Conservation (phyloP, 2,113 vertebrate species). For the Rhabdomys dilectus region DNA sequence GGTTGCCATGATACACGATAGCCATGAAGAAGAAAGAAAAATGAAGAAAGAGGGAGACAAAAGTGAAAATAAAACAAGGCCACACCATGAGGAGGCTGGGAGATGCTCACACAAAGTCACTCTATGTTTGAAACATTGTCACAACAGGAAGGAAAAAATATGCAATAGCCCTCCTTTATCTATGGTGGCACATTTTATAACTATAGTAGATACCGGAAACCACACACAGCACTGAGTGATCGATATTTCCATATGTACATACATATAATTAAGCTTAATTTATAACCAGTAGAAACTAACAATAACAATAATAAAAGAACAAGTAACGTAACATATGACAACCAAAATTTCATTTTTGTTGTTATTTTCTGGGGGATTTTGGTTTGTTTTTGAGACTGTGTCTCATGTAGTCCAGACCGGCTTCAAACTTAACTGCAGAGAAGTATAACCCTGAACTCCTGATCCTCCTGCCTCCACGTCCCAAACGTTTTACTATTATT, state of each 20-base stretch:
- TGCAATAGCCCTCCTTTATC: not conserved
- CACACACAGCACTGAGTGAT: not conserved
- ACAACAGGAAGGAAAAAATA: not conserved
- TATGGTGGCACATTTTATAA: not conserved
- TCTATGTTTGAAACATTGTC: not conserved
- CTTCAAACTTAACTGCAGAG: not conserved
- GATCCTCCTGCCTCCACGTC: not conserved
- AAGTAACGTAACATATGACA: not conserved
- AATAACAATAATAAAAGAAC: not conserved
- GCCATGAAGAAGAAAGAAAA: not conserved
- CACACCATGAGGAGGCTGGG: not conserved
- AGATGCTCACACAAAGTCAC: not conserved
- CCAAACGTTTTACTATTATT: not conserved
- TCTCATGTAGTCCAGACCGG: not conserved
- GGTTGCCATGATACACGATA: not conserved
- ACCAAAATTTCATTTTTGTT: not conserved
- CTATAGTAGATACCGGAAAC: not conserved
- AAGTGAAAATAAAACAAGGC: no score
- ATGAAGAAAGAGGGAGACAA: no score
- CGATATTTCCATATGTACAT: rapidly evolving
- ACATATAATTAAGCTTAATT: not conserved
- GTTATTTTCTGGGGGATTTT: not conserved
- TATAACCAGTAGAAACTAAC: not conserved
- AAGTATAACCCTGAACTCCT: not conserved
- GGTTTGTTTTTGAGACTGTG: not conserved